Percentiles rank a stretch among this genome's conserved stretches.
phyloP scores from a whole-genome alignment of 2,888 invertebrate species.

The Folsomia candida region DNA sequence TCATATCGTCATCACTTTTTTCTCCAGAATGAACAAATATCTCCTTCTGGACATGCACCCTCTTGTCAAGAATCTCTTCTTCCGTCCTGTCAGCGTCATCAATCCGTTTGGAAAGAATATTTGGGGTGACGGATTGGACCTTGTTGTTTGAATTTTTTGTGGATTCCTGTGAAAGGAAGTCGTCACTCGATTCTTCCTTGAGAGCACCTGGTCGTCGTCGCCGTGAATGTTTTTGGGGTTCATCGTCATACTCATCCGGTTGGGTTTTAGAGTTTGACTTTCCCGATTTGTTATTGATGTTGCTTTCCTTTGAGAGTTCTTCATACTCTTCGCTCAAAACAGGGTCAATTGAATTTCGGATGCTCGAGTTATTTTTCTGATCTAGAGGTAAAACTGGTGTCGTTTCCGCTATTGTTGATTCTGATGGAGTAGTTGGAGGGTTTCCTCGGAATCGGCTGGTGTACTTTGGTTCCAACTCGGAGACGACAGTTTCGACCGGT shows the following conservation, averaged over 20 bases:
- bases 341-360: slow-evolving; percentile 28
- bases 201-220: slow-evolving; percentile 31
- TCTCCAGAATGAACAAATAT: slow-evolving; percentile 43
- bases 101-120: slow-evolving; percentile 10
- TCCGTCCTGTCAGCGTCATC: slow-evolving; percentile 26
- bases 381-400: neutral
- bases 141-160: neutral
- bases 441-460: slow-evolving; percentile 33
- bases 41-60: slow-evolving; percentile 35
- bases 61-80: slow-evolving; percentile 25
- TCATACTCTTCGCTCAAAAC: slow-evolving; percentile 35
- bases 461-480: slow-evolving; percentile 10
- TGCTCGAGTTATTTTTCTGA: slow-evolving; percentile 7
- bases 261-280: neutral
- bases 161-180: neutral
- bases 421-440: slow-evolving; percentile 11
- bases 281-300: neutral
- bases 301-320: slow-evolving; percentile 10
- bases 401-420: slow-evolving; percentile 20
- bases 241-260: too few relatives aligned
- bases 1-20: slow-evolving; percentile 24
- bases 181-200: slow-evolving; percentile 15
- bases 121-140: neutral
- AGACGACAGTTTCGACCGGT: neutral
- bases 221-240: slow-evolving; percentile 11